phyloP scores from a whole-genome alignment of 2,888 invertebrate genomes.

The Synanthedon myopaeformis region DNA sequence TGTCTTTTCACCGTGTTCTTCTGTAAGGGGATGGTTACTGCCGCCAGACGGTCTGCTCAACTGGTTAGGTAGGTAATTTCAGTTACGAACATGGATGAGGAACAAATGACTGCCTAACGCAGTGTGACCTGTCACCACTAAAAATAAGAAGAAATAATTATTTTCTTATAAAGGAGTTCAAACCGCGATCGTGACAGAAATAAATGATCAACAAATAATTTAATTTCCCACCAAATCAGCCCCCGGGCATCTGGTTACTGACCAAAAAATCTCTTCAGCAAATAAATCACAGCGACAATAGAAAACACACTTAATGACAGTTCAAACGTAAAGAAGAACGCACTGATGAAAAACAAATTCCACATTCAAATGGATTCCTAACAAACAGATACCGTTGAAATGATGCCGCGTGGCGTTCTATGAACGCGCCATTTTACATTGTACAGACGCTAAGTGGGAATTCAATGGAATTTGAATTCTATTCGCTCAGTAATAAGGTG shows the following conservation, averaged over 20 bases:
- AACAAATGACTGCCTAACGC: no score
- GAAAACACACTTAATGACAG: constrained; percentile 54
- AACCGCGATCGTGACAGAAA: not conserved
- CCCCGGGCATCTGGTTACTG: constrained; percentile 27
- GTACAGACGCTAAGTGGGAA: not conserved
- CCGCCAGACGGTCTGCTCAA: no score
- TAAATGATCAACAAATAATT: constrained; percentile 1
- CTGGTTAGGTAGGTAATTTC: no score
- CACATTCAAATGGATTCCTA: constrained; percentile 48
- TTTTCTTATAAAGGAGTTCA: no score
- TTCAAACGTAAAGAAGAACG: constrained; percentile 47
- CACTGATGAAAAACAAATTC: constrained; percentile 66
- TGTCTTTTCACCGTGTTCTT: no score
- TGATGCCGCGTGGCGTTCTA: constrained; percentile 53
- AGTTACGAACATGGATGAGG: no score
- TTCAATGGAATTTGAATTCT: constrained; percentile 6
- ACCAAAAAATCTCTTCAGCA: constrained; percentile 47
- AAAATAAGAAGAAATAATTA: no score
- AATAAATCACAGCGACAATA: constrained; percentile 49
- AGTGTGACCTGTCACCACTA: no score
- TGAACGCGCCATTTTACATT: constrained; percentile 1
- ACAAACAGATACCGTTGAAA: constrained; percentile 67
- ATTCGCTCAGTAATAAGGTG: not conserved
- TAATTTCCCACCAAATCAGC: constrained; percentile 30
- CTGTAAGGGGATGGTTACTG: no score